Evolutionary conservation across 2,888 invertebrate genomes (phyloP).

Genomic region (Drosophila monieri): DNA sequence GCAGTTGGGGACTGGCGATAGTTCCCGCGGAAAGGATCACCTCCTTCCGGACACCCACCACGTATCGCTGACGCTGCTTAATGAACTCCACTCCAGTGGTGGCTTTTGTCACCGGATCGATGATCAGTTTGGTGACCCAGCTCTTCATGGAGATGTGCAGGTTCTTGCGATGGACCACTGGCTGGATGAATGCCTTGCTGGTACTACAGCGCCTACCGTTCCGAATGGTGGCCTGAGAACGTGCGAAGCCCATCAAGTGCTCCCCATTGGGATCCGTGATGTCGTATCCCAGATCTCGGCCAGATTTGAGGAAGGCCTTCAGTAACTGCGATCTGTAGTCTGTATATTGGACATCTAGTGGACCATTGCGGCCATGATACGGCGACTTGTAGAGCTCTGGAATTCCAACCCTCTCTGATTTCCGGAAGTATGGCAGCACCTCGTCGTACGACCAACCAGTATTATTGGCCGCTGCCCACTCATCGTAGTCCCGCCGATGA

Average conservation of each 20-base stretch:
- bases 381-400: slow-evolving; percentile 86
- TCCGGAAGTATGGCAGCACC: slow-evolving; percentile 90
- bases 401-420: slow-evolving; percentile 89
- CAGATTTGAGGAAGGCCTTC: slow-evolving; percentile 88
- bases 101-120: slow-evolving; percentile 86
- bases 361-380: slow-evolving; percentile 88
- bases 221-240: slow-evolving; percentile 89
- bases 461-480: slow-evolving; percentile 92
- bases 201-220: slow-evolving; percentile 91
- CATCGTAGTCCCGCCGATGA: slow-evolving; percentile 91
- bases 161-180: slow-evolving; percentile 87
- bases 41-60: slow-evolving; percentile 88
- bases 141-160: slow-evolving; percentile 89
- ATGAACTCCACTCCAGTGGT: slow-evolving; percentile 89
- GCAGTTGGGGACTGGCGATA: slow-evolving; percentile 92
- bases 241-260: slow-evolving; percentile 87
- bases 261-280: slow-evolving; percentile 90
- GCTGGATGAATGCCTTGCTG: slow-evolving; percentile 90
- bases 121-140: slow-evolving; percentile 88
- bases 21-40: slow-evolving; percentile 92
- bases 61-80: slow-evolving; percentile 86
- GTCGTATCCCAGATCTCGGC: slow-evolving; percentile 88
- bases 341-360: slow-evolving; percentile 88
- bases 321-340: slow-evolving; percentile 87
- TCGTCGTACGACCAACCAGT: slow-evolving; percentile 91